These are phyloP conservation scores for Illadopsis cleaveri DNA, from an alignment of 2,113 vertebrate species.

Conservation along the genomic window DNA sequence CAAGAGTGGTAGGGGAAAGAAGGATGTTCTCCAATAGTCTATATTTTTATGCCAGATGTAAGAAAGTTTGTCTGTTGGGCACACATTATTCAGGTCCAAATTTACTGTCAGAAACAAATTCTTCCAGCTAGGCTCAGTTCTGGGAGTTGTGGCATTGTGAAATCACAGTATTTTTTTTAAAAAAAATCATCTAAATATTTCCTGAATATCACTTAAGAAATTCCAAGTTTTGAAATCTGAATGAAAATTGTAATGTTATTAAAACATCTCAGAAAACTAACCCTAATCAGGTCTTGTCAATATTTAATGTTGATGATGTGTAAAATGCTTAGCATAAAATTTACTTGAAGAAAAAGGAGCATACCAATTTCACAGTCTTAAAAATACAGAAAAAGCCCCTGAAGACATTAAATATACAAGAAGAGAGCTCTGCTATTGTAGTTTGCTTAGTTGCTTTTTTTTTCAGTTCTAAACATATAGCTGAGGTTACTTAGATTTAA, in stretches of 20 bases:
- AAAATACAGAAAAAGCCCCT: background rate
- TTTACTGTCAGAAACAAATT: background rate
- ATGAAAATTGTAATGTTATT: background rate
- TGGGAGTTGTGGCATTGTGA: background rate
- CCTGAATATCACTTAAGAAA: background rate
- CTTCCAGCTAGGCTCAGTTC: background rate
- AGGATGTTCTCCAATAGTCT: background rate
- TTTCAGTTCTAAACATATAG: background rate
- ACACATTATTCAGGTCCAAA: background rate
- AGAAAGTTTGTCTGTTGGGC: background rate
- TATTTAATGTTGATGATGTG: background rate
- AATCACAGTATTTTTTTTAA: background rate
- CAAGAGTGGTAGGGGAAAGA: background rate
- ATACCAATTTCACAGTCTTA: background rate
- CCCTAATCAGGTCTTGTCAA: background rate
- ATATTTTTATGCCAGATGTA: background rate
- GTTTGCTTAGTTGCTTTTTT: background rate
- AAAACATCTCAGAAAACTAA: background rate
- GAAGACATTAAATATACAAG: background rate
- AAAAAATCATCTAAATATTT: background rate
- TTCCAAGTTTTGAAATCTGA: background rate
- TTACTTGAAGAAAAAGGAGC: background rate
- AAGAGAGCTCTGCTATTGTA: background rate
- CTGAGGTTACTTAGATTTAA: background rate
- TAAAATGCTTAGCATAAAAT: background rate